phyloP scores from a whole-genome alignment of 2,113 vertebrate species.

The Aptenodytes patagonicus region DNA sequence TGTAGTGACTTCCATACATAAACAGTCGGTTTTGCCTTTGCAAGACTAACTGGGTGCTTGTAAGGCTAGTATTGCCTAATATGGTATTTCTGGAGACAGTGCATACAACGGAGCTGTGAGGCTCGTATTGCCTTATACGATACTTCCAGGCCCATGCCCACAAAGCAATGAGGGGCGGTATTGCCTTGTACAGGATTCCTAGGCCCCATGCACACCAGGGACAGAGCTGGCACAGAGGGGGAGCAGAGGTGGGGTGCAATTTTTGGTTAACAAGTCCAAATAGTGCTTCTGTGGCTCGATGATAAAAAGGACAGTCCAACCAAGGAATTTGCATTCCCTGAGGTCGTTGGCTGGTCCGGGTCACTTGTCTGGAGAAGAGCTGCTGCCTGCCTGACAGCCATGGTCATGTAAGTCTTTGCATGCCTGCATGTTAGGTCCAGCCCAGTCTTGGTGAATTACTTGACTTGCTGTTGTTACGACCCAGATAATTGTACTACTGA shows the following conservation, averaged over 20 bases:
- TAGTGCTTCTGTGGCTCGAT: rapidly evolving
- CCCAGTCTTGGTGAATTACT: background rate
- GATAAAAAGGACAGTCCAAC: background rate
- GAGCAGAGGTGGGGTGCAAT: background rate
- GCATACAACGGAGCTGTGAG: background rate
- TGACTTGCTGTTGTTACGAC: background rate
- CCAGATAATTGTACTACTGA: background rate
- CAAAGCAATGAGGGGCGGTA: background rate
- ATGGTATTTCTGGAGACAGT: rapidly evolving
- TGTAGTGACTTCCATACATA: background rate
- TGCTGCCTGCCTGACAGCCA: background rate
- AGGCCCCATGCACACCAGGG: background rate
- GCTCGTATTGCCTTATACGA: rapidly evolving
- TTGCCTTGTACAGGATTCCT: background rate
- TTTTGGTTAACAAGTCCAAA: background rate
- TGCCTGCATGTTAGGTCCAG: background rate
- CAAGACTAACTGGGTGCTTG: background rate
- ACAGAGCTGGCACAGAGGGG: background rate
- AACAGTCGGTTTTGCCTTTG: background rate
- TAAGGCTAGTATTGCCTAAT: background rate
- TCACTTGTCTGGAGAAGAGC: background rate
- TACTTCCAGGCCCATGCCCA: background rate
- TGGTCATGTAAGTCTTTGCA: background rate
- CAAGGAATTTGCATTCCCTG: background rate
- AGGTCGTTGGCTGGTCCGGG: rapidly evolving